Base-by-base conservation (phyloP, 1,140 invertebrate genomes). In the Hypothenemus hampei region DNA sequence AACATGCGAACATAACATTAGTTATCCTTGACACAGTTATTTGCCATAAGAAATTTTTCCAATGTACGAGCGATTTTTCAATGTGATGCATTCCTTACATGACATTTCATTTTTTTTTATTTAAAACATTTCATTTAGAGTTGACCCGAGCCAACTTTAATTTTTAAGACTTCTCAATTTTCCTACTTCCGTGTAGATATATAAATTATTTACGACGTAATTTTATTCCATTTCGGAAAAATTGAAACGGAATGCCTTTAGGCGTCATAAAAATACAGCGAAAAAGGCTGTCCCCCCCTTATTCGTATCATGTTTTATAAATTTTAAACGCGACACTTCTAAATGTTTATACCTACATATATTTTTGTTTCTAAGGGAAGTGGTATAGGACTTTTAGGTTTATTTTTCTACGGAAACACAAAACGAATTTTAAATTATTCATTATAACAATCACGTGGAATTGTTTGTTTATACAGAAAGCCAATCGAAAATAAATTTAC, bases 1-100 rank as follows among this genome's bases (percentile, higher is more conserved):
- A 23, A 39, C 47, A 49, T 49, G 47, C 47, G 22, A 49, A 49
- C 16, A 36, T 23, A 33, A 19, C 47, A 49, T 49, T 49, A 39
- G 26, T 49, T 49, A 39, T 49, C 36, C 47, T 49, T 40, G 47
- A 40, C 47, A 49, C 36, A 19, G 26, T 24, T 40, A 8, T 11
- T 46, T 18, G 16, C 3, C 10, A 22, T 4, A 24, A 44, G 13
- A 18, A 16, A 13, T 16, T 39, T 39, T 39, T 39, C 19, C 36
- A 39, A 39, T 39, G 19, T 39, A 31, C 10, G 13, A 8, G 26
- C 26, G 13, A 8, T 31, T 31, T 21, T 43, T 23, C 40, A 43
- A 21, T 20, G 21, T 43, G 31, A 31, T 18, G 26, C 15, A 15
- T 29, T 33, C 13, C n/a, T 13, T 33, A 15, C 24, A 31, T 46